Base-by-base conservation (phyloP, 1,140 invertebrate species). In the Scaptomyza montana region DNA sequence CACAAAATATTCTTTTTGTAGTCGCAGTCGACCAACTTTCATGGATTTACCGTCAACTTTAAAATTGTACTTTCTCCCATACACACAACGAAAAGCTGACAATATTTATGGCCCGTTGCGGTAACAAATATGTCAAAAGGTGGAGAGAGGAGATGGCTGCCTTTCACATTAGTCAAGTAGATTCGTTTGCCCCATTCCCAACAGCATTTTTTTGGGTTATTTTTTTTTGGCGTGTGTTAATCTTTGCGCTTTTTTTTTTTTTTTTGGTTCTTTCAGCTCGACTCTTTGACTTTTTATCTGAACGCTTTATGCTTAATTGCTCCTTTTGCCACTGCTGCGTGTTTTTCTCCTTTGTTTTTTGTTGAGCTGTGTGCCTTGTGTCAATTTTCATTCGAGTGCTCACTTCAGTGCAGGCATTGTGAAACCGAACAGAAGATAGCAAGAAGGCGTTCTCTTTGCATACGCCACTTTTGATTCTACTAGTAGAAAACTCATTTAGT, bases 1-100 rank as follows among this genome's bases (percentile, higher is more conserved):
- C 65, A 78, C 72, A 76, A 76, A 76, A 72, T 78, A 78, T 67
- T 63, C 74, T 73, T 68, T 78, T 78, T 78, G 74, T 78, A 76
- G 67, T 78, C 73, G 54, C 59, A 63, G 59, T 46, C 33, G 47
- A 67, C 76, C 74, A 78, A 63, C 72, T 78, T 78, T 78, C 73
- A 67, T 72, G 68, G 73, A 78, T 78, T 76, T 78, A 57, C 68
- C 62, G 72, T 72, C 67, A 78, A 72, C 62, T 78, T 71, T 73
- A 72, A 78, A 76, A 74, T 77, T 70, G 71, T 65, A 64, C 56
- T 74, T 76, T 63, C 51, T 43, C 39, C 12, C n/a, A 43, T 54
- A 30, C 54, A 61, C 39, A 57, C 51, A 3, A 8, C 33, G 25
- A 39, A 59, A 59, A 25, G 54, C 61, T 60, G 68, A 72, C 68